Base-by-base conservation (phyloP, 1,140 invertebrate species). In the Thrips palmi region DNA sequence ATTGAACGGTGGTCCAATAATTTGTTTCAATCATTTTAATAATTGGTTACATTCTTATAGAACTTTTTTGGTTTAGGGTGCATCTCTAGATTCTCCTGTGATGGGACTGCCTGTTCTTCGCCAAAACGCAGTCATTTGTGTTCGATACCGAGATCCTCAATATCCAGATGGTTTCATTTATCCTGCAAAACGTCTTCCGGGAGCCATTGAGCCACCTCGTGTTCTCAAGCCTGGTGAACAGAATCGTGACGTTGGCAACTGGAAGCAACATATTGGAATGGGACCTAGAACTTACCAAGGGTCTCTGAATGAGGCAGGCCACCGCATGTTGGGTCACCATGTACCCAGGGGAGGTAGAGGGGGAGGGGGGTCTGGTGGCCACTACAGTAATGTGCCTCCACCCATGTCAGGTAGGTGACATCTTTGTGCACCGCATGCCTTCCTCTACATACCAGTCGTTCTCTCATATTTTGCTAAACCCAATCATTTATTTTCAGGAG, bases 221-320 rank as follows among this genome's bases (percentile, higher is more conserved):
- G 77, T 87, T 1, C 60, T 94, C 21, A 87, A 86, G 55, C 83
- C 84, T 0, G 69, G 71, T 33, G 75, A 88, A 54, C 68, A 78
- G 51, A 67, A 65, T 44, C 64, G 67, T 42, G 50, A 57, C 28
- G 53, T 51, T 7, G 55, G 61, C 37, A 70, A 74, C 40, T 85
- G 74, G 70, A 57, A 67, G 42, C 77, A 80, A 5, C 68, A 69
- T 47, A 75, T 77, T 35, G 80, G 80, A 44, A 79, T 83, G 64
- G 67, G 64, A 2, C 65, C 61, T 7, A 64, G 67, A 1, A 67
- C 62, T 37, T 67, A 71, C 34, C 53, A 64, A 35, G 79, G 68
- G 20, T 64, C 56, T 6, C 52, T 86, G 5, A 70, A 67, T 39
- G 46, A 47, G 1, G 65, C 74, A 11, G 80, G 80, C 0, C 75